Percentiles rank a stretch among this genome's conserved stretches.
Evolutionary conservation across 2,888 invertebrate species (phyloP).

Genomic region (Ditylenchus weischeri): DNA sequence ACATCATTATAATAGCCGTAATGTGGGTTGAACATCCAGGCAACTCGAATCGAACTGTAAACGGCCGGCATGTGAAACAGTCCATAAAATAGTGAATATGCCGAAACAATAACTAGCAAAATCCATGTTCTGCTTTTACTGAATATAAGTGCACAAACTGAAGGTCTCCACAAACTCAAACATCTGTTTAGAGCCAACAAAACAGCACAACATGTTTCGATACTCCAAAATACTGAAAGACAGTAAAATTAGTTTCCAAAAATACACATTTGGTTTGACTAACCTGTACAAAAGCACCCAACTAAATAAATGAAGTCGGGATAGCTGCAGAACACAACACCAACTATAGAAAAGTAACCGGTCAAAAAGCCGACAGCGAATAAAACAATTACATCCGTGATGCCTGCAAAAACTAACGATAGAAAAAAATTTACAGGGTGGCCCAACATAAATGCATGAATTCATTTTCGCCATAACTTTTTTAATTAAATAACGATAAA

Average conservation of each 20-base stretch:
- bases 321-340: not conserved
- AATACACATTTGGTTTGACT: not conserved
- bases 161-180: constrained; percentile 2
- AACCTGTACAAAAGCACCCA: not conserved
- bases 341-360: constrained; percentile 9
- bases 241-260: not conserved
- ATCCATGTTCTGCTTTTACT: not conserved
- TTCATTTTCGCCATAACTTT: too few species aligned
- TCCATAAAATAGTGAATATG: not conserved
- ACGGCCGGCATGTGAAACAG: not conserved
- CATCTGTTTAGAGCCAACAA: constrained; percentile 2
- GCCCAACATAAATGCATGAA: too few species aligned
- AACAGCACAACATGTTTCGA: not conserved
- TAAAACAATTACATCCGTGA: not conserved
- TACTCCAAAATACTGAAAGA: constrained; percentile 4
- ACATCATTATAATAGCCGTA: constrained; percentile 5
- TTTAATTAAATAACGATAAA: too few species aligned
- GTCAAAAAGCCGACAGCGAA: not conserved
- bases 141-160: not conserved
- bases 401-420: not conserved
- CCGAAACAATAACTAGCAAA: not conserved
- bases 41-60: not conserved
- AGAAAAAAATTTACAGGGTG: too few species aligned
- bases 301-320: constrained; percentile 1
- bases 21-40: constrained; percentile 5